phyloP scores from a whole-genome alignment of 2,888 invertebrate genomes.

The Deroplatys truncata region DNA sequence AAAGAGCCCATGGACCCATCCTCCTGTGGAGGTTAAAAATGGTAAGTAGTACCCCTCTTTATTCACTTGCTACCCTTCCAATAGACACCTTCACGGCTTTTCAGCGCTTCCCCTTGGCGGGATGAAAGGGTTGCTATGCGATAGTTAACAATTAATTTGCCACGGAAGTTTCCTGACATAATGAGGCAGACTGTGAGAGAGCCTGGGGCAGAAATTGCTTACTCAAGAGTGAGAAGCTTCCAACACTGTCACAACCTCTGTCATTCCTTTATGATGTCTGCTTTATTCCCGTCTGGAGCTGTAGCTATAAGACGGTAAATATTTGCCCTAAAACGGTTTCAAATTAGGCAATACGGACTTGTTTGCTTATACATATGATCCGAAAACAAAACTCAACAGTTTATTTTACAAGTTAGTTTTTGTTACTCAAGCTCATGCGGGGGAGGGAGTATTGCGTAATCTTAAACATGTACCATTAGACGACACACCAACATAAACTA shows the following conservation, averaged over 20 bases:
- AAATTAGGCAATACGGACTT: too few species aligned
- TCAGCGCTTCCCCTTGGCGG: background rate
- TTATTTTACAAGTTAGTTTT: too few species aligned
- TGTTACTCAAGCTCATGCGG: too few species aligned
- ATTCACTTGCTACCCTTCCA: constrained; percentile 17
- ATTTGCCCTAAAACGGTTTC: too few species aligned
- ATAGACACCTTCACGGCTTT: constrained; percentile 18
- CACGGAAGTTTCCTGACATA: constrained; percentile 15
- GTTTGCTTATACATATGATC: too few species aligned
- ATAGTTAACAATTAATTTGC: constrained; percentile 28
- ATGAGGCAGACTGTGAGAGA: background rate
- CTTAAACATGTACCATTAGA: too few species aligned
- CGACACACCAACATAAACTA: too few species aligned
- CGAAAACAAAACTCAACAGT: too few species aligned
- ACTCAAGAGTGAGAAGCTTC: background rate
- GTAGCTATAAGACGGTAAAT: background rate
- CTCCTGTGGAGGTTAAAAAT: constrained; percentile 2
- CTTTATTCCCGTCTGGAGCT: background rate
- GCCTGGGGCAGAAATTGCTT: background rate
- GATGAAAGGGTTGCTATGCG: background rate
- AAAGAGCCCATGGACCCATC: background rate
- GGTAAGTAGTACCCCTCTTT: background rate
- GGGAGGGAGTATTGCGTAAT: too few species aligned
- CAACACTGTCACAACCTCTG: background rate
- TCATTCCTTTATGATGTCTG: background rate